A percentile compares a stretch with the other conserved stretches of the same genome.
These are phyloP conservation scores for Melanotaenia parkinsoni DNA, from an alignment of 2,797 vertebrate genomes.

Conservation along the genomic window DNA sequence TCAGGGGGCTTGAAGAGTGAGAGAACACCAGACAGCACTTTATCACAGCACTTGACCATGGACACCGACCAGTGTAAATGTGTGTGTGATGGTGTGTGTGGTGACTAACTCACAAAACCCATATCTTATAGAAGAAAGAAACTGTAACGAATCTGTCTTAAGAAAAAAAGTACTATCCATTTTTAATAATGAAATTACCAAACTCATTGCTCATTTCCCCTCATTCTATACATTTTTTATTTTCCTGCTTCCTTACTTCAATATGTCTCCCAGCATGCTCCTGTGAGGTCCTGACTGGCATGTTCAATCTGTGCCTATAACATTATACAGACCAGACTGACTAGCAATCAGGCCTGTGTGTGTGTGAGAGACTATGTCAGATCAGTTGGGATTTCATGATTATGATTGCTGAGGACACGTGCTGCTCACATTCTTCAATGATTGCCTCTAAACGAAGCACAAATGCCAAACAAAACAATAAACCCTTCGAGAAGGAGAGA, in stretches of 20 bases:
- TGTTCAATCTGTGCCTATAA: conserved; percentile 64
- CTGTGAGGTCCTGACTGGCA: conserved; percentile 77
- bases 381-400: conserved; percentile 71
- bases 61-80: conserved; percentile 22
- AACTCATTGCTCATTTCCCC: neutral
- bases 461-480: conserved; percentile 75
- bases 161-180: neutral
- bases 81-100: conserved; percentile 38
- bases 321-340: conserved; percentile 71
- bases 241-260: conserved; percentile 50
- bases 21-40: conserved; percentile 78
- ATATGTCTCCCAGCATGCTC: conserved; percentile 34
- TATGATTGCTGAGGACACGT: conserved; percentile 74
- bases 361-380: conserved; percentile 17
- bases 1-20: conserved; percentile 70
- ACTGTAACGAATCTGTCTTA: neutral
- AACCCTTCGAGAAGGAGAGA: conserved; percentile 43
- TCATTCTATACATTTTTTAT: neutral
- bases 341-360: conserved; percentile 59
- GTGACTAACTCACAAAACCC: conserved; percentile 6
- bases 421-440: conserved; percentile 73
- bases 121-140: neutral
- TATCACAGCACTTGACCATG: conserved; percentile 76
- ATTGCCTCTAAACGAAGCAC: conserved; percentile 68
- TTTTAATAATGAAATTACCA: neutral